Evolutionary conservation across 2,888 invertebrate genomes (phyloP).

Genomic region (Phengaris arion): DNA sequence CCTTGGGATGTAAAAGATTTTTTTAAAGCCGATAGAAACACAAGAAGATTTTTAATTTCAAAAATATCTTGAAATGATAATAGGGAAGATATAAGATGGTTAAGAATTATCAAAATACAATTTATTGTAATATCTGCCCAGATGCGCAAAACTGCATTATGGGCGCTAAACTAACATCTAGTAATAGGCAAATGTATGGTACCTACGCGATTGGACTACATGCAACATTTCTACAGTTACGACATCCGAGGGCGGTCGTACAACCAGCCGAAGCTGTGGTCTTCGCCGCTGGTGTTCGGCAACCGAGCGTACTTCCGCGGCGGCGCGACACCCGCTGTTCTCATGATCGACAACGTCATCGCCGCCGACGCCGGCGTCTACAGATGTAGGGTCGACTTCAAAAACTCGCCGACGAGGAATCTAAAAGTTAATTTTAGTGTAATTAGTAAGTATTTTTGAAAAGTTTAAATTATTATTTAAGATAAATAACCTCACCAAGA

Average conservation of each 20-base stretch:
- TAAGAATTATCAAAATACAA: no score
- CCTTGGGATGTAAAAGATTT: no score
- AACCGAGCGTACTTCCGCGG: slow-evolving; percentile 88
- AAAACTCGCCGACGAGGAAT: slow-evolving; percentile 92
- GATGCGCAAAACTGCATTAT: no score
- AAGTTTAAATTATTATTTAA: not conserved
- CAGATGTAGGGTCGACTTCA: slow-evolving; percentile 94
- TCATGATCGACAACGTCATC: slow-evolving; percentile 86
- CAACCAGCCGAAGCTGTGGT: slow-evolving; percentile 90
- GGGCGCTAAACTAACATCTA: no score
- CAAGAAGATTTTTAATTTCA: no score
- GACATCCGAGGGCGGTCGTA: slow-evolving; percentile 87
- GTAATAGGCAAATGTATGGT: no score
- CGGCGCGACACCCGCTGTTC: slow-evolving; percentile 86
- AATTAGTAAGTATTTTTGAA: slow-evolving; percentile 85
- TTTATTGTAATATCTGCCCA: no score
- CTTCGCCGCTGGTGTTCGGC: slow-evolving; percentile 86
- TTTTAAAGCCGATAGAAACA: no score
- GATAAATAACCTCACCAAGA: no score
- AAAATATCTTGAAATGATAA: no score
- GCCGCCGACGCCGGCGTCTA: slow-evolving; percentile 91
- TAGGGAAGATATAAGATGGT: no score
- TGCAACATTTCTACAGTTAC: slow-evolving; percentile 74
- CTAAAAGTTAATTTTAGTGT: slow-evolving; percentile 93
- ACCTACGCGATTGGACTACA: not conserved